These are phyloP conservation scores for Anseranas semipalmata DNA, from an alignment of 2,113 vertebrate species.

Conservation along the genomic window DNA sequence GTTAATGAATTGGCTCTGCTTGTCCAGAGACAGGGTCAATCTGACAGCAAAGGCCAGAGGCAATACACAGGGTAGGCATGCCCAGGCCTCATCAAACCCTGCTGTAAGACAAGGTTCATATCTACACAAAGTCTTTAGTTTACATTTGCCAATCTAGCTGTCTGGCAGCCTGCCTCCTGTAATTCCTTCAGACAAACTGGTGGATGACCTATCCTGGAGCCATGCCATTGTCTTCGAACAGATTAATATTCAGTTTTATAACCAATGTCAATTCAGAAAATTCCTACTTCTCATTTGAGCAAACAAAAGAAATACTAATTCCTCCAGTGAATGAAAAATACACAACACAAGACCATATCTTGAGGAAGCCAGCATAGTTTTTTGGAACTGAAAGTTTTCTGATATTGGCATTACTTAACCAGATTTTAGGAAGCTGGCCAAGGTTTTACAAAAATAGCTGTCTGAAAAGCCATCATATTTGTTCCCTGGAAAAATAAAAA, in stretches of 20 bases:
- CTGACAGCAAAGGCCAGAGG: neutral
- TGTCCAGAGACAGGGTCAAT: neutral
- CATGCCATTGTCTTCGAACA: neutral
- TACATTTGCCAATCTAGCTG: neutral
- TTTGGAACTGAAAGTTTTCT: neutral
- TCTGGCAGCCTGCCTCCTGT: neutral
- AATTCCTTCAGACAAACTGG: neutral
- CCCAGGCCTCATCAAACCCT: neutral
- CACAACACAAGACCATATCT: neutral
- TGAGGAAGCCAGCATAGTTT: neutral
- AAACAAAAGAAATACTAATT: neutral
- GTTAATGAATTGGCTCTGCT: neutral
- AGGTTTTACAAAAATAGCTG: neutral
- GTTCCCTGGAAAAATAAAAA: neutral
- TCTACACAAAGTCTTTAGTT: neutral
- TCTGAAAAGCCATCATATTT: neutral
- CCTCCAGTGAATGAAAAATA: neutral
- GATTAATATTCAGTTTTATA: neutral
- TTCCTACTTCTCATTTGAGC: neutral
- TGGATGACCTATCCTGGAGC: neutral
- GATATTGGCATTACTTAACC: neutral
- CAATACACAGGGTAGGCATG: neutral
- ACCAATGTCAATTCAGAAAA: neutral
- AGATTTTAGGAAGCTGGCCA: neutral
- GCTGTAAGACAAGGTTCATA: neutral